phyloP scores from a whole-genome alignment of 1,140 invertebrate genomes.

The Scaptomyza montana region DNA sequence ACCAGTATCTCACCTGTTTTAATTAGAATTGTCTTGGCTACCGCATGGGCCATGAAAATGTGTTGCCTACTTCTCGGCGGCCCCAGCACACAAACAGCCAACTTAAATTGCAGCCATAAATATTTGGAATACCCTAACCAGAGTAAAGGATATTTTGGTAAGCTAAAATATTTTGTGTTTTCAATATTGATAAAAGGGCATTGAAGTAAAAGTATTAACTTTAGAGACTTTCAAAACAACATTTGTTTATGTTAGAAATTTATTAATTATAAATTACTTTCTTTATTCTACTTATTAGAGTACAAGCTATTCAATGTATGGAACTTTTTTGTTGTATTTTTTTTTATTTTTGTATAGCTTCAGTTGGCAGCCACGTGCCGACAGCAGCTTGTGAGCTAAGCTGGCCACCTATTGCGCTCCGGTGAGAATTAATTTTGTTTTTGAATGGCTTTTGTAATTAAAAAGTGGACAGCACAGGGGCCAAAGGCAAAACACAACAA shows the following conservation, averaged over 20 bases:
- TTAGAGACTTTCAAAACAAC: too few relatives aligned
- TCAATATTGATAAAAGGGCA: neutral
- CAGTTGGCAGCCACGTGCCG: constrained; percentile 64
- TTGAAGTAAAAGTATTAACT: too few relatives aligned
- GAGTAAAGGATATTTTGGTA: neutral
- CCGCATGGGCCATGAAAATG: constrained; percentile 62
- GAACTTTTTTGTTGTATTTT: neutral
- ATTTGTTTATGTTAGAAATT: too few relatives aligned
- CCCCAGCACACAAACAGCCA: constrained; percentile 48
- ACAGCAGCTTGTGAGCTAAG: constrained; percentile 53
- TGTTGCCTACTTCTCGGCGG: constrained; percentile 60
- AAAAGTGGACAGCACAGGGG: constrained; percentile 51
- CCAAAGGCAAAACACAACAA: constrained; percentile 2
- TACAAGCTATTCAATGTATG: constrained; percentile 1
- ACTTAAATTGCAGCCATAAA: constrained; percentile 73
- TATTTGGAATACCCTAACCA: constrained; percentile 29
- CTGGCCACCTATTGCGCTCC: constrained; percentile 25
- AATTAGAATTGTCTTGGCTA: constrained; percentile 65
- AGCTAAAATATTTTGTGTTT: neutral
- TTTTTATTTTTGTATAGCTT: constrained; percentile 26
- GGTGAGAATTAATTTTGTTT: constrained; percentile 60
- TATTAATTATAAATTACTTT: neutral
- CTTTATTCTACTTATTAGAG: neutral
- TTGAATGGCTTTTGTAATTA: constrained; percentile 68
- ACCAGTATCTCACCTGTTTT: constrained; percentile 56